Evolutionary conservation across 2,888 invertebrate species (phyloP), one percentile per base, ranked within the genome.

Genomic region (Plebejus melissa): DNA sequence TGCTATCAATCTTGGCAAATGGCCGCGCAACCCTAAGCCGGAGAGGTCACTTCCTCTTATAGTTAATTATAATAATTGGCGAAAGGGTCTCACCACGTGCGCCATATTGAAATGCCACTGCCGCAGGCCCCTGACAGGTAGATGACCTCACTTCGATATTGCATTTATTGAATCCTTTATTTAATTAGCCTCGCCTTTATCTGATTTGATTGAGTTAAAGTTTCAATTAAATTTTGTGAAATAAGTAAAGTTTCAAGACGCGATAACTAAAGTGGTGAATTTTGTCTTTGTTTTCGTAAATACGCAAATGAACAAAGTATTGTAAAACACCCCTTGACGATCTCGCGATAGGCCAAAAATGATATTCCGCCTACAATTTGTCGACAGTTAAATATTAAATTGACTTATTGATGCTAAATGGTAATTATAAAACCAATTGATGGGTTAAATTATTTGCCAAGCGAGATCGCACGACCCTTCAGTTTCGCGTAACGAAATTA

Each of bases 31-130:
- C 82, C 82, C 79, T 83, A 88, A 88, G 84, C 90, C 90, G 87
- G 82, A 87, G 90, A 91, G 92, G 92, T 91, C 92, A 92, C 87
- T 92, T 91, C 90, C 91, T 89, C 88, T 89, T 85, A 87, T 86
- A 90, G 89, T 93, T 92, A 93, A 91, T 92, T 92, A 91, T 91
- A 87, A 90, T 92, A 92, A 91, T 91, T 91, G 90, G 88, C 83
- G 83, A 85, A 86, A 86, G 86, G 87, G 84, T 82, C 86, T 81
- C 79, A 85, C 82, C 84, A 83, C 85, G 84, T 83, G 83, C 81
- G 82, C 85, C 82, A 84, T 85, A 82, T 82, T 82, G 79, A 81
- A 81, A 82, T 83, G 83, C 85, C 86, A 85, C 84, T 88, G 82
- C 80, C 38, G 79, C 79, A 79, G 77, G 80, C 77, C 80, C 81